Conservation (phyloP, 2,113 vertebrate genomes). For the Terrapene triunguis region DNA sequence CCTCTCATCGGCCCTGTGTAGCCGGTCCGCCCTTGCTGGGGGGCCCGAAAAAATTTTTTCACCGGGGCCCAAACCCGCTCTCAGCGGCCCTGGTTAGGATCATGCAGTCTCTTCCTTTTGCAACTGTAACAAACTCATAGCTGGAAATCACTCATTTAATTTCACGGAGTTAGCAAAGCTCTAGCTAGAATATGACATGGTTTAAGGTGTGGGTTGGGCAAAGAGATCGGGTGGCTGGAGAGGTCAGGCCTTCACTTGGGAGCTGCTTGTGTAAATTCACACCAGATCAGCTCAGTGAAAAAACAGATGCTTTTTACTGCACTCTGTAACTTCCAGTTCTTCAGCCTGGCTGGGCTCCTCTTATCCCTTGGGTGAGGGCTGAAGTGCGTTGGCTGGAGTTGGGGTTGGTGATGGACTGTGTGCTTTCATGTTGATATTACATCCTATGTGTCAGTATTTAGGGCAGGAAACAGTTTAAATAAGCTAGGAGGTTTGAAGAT, state of each 20-base stretch:
- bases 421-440: rapidly evolving
- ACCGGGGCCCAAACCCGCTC: too few relatives aligned
- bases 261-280: neutral
- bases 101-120: neutral
- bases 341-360: neutral
- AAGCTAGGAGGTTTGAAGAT: slow-evolving; percentile 24
- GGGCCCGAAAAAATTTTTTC: too few relatives aligned
- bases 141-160: neutral
- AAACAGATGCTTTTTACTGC: rapidly evolving
- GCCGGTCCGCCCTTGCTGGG: too few relatives aligned
- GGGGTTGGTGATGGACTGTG: rapidly evolving
- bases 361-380: neutral
- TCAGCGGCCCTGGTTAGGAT: rapidly evolving
- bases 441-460: rapidly evolving
- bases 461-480: slow-evolving; percentile 1
- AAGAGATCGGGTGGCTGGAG: neutral
- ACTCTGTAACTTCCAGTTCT: neutral
- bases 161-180: neutral
- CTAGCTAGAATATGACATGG: neutral
- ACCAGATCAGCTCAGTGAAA: rapidly evolving
- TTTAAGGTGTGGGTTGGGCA: slow-evolving; percentile 33
- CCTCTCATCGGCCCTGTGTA: too few relatives aligned
- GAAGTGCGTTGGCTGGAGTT: neutral
- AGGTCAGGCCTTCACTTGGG: slow-evolving; percentile 1
- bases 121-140: neutral